Conservation (phyloP, 2,797 vertebrate species). For the Peromyscus eremicus region DNA sequence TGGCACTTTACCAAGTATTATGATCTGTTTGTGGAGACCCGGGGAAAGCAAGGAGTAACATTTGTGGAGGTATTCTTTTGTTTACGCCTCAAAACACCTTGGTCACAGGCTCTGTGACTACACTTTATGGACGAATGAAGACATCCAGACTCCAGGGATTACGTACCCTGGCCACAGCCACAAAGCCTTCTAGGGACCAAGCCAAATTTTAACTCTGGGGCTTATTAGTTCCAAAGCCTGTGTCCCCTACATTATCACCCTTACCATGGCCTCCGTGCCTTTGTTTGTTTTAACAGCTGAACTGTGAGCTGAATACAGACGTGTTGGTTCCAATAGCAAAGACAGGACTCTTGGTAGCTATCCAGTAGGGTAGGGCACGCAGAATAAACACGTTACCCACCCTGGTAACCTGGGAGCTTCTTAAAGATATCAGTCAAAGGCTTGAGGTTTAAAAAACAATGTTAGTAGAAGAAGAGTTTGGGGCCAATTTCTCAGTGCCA, state of each 20-base stretch:
- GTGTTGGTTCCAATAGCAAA: constrained; percentile 41
- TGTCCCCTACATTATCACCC: not conserved
- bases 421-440: constrained; percentile 56
- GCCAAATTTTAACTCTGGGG: constrained; percentile 1
- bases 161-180: not conserved
- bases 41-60: not conserved
- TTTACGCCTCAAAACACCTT: not conserved
- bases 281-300: constrained; percentile 61
- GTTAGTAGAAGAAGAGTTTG: constrained; percentile 68
- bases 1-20: not conserved
- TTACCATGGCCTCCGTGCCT: not conserved
- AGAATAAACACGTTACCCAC: constrained; percentile 35
- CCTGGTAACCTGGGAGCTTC: constrained; percentile 60
- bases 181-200: not conserved
- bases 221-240: not conserved
- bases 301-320: constrained; percentile 30
- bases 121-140: not conserved
- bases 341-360: not conserved
- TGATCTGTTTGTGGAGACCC: not conserved
- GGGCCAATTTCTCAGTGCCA: constrained; percentile 71
- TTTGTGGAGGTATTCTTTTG: not conserved
- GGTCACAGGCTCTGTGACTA: not conserved
- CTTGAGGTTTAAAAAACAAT: not conserved
- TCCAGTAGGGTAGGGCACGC: not conserved
- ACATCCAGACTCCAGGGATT: not conserved